Percentiles rank a stretch among this genome's conserved stretches.
These are phyloP conservation scores for Semnornis frantzii DNA, from an alignment of 2,113 vertebrate genomes.

Conservation along the genomic window DNA sequence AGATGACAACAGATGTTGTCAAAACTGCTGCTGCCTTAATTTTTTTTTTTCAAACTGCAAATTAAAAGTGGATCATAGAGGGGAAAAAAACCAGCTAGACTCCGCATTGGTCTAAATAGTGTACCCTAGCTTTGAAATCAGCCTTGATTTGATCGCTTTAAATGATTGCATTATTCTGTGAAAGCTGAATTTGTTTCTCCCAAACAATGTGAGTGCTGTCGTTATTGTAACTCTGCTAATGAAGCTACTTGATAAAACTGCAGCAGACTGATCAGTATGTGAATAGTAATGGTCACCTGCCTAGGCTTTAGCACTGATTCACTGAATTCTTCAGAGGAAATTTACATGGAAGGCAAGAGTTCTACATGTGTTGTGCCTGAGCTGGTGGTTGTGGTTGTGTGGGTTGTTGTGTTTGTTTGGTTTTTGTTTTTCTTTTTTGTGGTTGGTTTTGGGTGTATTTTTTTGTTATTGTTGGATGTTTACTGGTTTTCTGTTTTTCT, in stretches of 20 bases:
- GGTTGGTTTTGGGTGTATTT: too few relatives aligned
- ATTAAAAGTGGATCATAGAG: background rate
- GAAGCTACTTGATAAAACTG: background rate
- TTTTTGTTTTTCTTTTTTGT: background rate
- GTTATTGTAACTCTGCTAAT: background rate
- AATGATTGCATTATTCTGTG: background rate
- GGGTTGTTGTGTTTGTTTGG: background rate
- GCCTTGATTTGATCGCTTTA: background rate
- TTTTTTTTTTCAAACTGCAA: background rate
- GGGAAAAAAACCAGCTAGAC: background rate
- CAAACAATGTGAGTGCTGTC: background rate
- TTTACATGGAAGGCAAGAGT: background rate
- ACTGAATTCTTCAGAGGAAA: background rate
- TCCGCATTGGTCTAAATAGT: background rate
- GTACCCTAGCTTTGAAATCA: background rate
- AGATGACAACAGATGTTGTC: background rate
- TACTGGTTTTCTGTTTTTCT: background rate
- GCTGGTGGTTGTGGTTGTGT: too few relatives aligned
- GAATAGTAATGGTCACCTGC: background rate
- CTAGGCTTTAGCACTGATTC: background rate
- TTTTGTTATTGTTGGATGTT: too few relatives aligned
- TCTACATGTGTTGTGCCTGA: rapidly evolving
- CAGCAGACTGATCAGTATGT: background rate
- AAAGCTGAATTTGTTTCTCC: background rate
- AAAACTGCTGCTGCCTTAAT: background rate